phyloP scores from a whole-genome alignment of 2,797 vertebrate species.

The Amphiprion clarkii region DNA sequence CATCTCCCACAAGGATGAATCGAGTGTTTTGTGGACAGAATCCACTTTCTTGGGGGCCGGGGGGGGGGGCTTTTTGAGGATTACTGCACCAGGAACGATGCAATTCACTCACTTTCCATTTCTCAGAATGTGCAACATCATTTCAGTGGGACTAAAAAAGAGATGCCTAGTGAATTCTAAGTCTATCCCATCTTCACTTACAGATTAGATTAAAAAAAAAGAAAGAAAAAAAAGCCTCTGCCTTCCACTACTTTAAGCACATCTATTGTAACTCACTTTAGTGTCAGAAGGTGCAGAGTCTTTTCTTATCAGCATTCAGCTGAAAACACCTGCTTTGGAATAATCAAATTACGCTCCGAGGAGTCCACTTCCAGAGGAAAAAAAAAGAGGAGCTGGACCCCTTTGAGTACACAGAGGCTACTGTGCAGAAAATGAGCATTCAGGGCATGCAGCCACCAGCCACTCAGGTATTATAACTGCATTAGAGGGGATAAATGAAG shows the following conservation, averaged over 20 bases:
- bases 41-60: constrained; percentile 18
- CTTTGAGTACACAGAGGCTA: constrained; percentile 70
- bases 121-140: constrained; percentile 25
- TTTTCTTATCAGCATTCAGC: constrained; percentile 79
- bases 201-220: constrained; percentile 54
- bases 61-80: constrained; percentile 4
- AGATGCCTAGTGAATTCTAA: constrained; percentile 48
- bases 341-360: constrained; percentile 80
- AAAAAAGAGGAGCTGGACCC: constrained; percentile 59
- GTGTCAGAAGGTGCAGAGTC: constrained; percentile 51
- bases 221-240: constrained; percentile 32
- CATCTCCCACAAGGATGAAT: constrained; percentile 29
- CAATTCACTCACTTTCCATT: constrained; percentile 27
- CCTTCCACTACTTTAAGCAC: constrained; percentile 57
- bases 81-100: constrained; percentile 25
- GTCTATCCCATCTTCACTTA: constrained; percentile 55
- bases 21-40: constrained; percentile 10
- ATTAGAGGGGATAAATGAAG: constrained; percentile 69
- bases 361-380: constrained; percentile 62
- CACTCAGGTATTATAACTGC: constrained; percentile 74
- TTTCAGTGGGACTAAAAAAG: constrained; percentile 16
- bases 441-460: constrained; percentile 63
- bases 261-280: constrained; percentile 67
- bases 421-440: constrained; percentile 76
- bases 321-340: constrained; percentile 82